Evolutionary conservation across 2,888 invertebrate species (phyloP).

Genomic region (Agrochola lota): DNA sequence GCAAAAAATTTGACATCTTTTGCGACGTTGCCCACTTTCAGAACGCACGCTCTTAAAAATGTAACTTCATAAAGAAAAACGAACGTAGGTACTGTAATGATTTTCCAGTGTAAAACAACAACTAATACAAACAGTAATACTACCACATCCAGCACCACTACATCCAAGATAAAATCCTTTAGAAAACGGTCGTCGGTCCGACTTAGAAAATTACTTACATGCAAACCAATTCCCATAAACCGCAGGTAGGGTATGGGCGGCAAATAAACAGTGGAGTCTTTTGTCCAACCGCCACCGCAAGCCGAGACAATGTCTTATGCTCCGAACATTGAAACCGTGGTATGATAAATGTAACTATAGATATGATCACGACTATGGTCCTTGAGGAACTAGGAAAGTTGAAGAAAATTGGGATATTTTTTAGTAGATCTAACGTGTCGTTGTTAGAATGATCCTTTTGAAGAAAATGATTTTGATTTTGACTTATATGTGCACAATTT

Average conservation of each 20-base stretch:
- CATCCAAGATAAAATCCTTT: conserved; percentile 71
- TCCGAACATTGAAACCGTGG: conserved; percentile 73
- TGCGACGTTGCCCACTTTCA: too few species aligned
- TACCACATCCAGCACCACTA: conserved; percentile 61
- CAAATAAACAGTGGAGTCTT: conserved; percentile 86
- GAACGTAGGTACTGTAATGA: too few species aligned
- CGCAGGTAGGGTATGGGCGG: conserved; percentile 84
- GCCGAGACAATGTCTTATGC: conserved; percentile 84
- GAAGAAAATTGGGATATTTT: not conserved
- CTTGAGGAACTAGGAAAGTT: not conserved
- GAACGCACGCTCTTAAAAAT: too few species aligned
- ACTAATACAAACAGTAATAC: not conserved
- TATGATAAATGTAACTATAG: conserved; percentile 4
- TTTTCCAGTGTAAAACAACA: not conserved
- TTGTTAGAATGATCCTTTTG: not conserved
- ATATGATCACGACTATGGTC: not conserved
- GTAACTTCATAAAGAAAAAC: too few species aligned
- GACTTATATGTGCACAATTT: too few species aligned
- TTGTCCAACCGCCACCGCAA: conserved; percentile 86
- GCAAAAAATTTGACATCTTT: too few species aligned
- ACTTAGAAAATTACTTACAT: conserved; percentile 90
- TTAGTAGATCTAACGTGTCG: not conserved
- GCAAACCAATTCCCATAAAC: conserved; percentile 85
- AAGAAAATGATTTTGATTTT: not conserved
- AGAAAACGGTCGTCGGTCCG: conserved; percentile 81